phyloP scores from a whole-genome alignment of 2,888 invertebrate genomes.

The Agriopis marginaria region DNA sequence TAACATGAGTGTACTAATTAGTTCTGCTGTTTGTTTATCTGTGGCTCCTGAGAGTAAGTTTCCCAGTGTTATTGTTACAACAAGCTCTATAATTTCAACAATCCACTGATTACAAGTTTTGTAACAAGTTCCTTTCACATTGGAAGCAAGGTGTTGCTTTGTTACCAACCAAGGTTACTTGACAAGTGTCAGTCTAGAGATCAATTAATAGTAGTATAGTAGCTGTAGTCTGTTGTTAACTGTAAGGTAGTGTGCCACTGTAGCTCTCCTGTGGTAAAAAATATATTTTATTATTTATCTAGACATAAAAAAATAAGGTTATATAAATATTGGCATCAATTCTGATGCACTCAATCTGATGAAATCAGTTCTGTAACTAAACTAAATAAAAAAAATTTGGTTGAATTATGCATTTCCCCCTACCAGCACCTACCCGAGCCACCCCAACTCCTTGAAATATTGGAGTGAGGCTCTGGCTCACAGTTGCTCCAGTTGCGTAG shows the following conservation, averaged over 20 bases:
- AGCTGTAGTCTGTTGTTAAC: not conserved
- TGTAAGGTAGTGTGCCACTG: not conserved
- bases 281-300: no score
- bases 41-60: slow-evolving; percentile 68
- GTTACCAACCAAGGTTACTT: slow-evolving; percentile 18
- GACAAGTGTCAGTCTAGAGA: slow-evolving; percentile 4
- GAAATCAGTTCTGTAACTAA: no score
- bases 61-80: slow-evolving; percentile 4
- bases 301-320: no score
- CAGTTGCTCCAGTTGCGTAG: no score
- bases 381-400: no score
- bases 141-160: slow-evolving; percentile 20
- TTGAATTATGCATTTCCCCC: no score
- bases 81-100: not conserved
- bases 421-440: no score
- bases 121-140: slow-evolving; percentile 10
- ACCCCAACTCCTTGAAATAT: no score
- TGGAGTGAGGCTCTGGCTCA: no score
- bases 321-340: no score
- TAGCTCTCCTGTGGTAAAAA: no score
- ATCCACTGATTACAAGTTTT: not conserved
- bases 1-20: slow-evolving; percentile 65
- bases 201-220: not conserved
- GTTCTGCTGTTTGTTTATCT: slow-evolving; percentile 70
- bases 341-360: no score